Conservation (phyloP, 2,888 invertebrate species). For the Anaspis maculata region DNA sequence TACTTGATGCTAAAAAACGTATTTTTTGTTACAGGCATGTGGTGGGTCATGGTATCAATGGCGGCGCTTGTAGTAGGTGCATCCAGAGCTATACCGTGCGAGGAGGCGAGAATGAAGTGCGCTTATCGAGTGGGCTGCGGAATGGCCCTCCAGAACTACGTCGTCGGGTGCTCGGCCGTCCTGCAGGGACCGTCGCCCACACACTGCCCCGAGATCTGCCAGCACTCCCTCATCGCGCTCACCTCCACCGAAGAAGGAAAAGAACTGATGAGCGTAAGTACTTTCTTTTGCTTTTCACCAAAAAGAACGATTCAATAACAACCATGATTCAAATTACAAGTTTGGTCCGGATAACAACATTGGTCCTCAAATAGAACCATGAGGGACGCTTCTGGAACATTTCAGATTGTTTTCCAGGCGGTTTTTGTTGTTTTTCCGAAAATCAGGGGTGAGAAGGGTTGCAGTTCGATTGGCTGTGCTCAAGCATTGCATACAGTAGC, state of each 20-base stretch:
- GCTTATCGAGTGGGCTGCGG: slow-evolving; percentile 70
- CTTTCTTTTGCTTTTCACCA: slow-evolving; percentile 2
- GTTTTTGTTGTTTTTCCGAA: no score
- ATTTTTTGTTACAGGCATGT: slow-evolving; percentile 35
- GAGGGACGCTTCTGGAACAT: no score
- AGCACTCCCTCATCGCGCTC: slow-evolving; percentile 69
- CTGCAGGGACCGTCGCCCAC: slow-evolving; percentile 47
- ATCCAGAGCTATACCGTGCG: slow-evolving; percentile 43
- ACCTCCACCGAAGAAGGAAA: slow-evolving; percentile 73
- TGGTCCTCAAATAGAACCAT: no score
- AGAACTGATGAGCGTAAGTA: slow-evolving; percentile 63
- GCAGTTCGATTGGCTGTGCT: no score
- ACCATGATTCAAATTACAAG: background rate
- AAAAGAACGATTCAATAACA: slow-evolving; percentile 1
- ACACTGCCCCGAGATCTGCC: slow-evolving; percentile 63
- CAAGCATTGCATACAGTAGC: no score
- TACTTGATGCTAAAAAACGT: no score
- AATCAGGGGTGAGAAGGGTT: no score
- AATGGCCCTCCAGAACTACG: slow-evolving; percentile 66
- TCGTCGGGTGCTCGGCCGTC: slow-evolving; percentile 62
- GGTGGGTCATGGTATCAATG: slow-evolving; percentile 38
- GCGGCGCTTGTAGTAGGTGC: slow-evolving; percentile 31
- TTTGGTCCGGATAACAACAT: no score
- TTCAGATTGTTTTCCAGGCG: no score
- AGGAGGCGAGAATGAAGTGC: slow-evolving; percentile 64